These are phyloP conservation scores for Nicator chloris DNA, from an alignment of 2,113 vertebrate species.

Conservation along the genomic window DNA sequence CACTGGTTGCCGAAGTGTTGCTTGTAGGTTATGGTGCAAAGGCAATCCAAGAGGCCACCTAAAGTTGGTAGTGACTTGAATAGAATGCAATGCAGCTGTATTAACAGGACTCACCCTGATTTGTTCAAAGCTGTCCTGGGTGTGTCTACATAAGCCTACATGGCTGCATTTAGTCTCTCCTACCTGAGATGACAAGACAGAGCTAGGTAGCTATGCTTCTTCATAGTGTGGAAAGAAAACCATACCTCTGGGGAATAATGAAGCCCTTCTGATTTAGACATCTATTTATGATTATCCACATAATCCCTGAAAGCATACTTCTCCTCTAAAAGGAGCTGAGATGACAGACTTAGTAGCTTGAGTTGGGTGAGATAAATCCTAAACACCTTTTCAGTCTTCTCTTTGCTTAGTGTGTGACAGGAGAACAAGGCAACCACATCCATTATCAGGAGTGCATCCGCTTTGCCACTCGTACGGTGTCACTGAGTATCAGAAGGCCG, in stretches of 20 bases:
- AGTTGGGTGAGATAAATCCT: not conserved
- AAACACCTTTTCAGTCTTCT: not conserved
- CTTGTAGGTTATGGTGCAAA: not conserved
- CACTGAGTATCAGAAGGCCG: not conserved
- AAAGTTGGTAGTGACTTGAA: not conserved
- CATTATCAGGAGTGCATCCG: not conserved
- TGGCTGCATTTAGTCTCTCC: not conserved
- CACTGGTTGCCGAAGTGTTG: not conserved
- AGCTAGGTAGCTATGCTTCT: not conserved
- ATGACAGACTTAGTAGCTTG: not conserved
- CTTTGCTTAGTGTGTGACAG: not conserved
- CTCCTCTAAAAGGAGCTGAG: not conserved
- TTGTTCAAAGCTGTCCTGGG: not conserved
- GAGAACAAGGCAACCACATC: not conserved
- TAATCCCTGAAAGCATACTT: not conserved
- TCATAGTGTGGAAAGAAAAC: not conserved
- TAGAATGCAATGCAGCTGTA: not conserved
- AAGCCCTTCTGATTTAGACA: not conserved
- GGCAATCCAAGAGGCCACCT: not conserved
- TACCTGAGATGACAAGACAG: not conserved
- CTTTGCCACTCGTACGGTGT: not conserved
- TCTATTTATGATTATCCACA: not conserved
- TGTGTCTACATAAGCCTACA: fast-evolving
- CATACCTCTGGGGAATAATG: not conserved
- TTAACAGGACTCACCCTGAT: not conserved